These are phyloP conservation scores for Ruditapes philippinarum DNA, from an alignment of 1,140 invertebrate species.

Conservation along the genomic window DNA sequence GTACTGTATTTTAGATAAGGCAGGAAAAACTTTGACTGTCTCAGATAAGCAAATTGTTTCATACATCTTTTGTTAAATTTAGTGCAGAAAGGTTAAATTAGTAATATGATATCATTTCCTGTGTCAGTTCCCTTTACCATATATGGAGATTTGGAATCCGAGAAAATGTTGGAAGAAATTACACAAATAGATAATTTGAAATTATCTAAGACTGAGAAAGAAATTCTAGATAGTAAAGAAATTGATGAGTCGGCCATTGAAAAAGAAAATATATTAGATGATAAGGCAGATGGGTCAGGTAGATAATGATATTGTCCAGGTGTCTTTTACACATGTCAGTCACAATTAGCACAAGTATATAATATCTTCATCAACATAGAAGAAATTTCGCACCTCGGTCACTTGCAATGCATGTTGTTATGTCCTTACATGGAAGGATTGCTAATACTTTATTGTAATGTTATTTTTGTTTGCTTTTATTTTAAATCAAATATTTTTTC, in stretches of 20 bases:
- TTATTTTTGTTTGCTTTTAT: no score
- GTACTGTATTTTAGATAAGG: background rate
- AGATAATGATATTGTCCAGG: background rate
- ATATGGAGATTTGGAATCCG: background rate
- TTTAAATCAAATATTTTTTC: no score
- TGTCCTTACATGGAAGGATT: no score
- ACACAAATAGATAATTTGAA: conserved; percentile 32
- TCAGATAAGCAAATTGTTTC: no score
- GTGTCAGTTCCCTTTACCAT: conserved; percentile 21
- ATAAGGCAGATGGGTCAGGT: background rate
- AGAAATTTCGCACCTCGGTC: no score
- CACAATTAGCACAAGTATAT: background rate
- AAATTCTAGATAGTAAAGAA: background rate
- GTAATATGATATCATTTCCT: background rate
- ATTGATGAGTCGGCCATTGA: background rate
- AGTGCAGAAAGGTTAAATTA: no score
- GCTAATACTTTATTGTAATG: no score
- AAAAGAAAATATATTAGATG: background rate
- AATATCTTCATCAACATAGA: no score
- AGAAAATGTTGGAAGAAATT: conserved; percentile 51
- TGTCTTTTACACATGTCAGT: background rate
- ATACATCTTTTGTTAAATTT: no score
- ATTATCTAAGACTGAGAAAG: background rate
- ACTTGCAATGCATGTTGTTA: no score
- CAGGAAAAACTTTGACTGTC: no score